Base-by-base conservation (phyloP, 2,113 vertebrate species). In the Calyptommatus sinebrachiatus region DNA sequence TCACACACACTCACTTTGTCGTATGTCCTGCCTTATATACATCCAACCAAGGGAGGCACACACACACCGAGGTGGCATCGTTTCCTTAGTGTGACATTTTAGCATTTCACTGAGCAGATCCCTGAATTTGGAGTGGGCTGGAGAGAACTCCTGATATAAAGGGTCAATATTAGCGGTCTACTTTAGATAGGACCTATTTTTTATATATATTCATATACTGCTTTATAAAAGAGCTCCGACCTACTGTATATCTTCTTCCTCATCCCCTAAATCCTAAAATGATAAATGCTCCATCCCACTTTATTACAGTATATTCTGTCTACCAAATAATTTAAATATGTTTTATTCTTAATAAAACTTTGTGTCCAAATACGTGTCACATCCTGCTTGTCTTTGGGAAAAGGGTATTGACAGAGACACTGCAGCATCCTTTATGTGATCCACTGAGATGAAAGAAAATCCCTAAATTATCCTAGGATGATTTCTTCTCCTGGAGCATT, bases 291-390 rank as follows among this genome's bases (percentile, higher is more conserved):
- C 20, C 45, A 11, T 48, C 22, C 8, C 80, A n/a, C 83, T 86
- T 90, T 60, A 77, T 67, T 57, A 57, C 14, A 57, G 18, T 57
- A 77, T 78, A 87, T 41, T 41, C 76, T 81, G 87, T 84, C 88
- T 85, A 83, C 87, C 86, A 86, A 86, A 88, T 88, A 66, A 86
- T 89, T 87, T 85, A 80, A 81, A 89, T 70, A 76, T 86, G 85
- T 89, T 84, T 88, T 87, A 83, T 88, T 80, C 79, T 89, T 90
- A 80, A 91, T 92, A 92, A 92, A 92, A 71, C 31, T 60, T 86
- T 82, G 81, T 86, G 88, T 89, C 91, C 87, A 87, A 71, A 53
- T 88, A 89, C 80, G 88, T 73, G n/a, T 86, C 63, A 50, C 79
- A 70, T 61, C 41, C 71, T 18, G 5, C 68, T 46, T 90, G 72